Base-by-base conservation (phyloP, 2,113 vertebrate species). In the Neoarius graeffei region DNA sequence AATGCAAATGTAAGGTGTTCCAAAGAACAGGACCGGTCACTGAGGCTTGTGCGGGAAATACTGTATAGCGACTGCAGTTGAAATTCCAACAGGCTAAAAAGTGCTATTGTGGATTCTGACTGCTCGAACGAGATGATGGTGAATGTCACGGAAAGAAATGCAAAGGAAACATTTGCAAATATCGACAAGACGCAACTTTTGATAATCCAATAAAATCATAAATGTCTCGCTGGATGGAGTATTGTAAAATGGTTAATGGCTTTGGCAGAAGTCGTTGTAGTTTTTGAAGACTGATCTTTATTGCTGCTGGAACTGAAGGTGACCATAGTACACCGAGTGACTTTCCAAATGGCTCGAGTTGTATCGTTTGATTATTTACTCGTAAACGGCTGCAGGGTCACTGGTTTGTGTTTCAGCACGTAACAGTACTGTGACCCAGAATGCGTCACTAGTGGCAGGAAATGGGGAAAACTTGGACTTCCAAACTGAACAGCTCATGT, bases 281-380 rank as follows among this genome's bases (percentile, higher is more conserved):
- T n/a, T 81, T 69, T n/a, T 84, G 50, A n/a, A 30, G 48, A 81
- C 35, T 42, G 35, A n/a, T 20, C 50, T 71, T 71, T 30, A 84
- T 84, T 84, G 83, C 14, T 54, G 62, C 52, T 57, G 50, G 35
- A 35, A 42, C 4, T 71, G 59, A 52, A 73, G 7, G 54, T 57
- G 52, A 17, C 67, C 50, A 42, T 48, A 85, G 54, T 73, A 48
- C 84, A 35, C 35, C 35, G 2, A 85, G 19, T 8, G 27, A 52
- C 50, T 60, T 85, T 25, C 42, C 25, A 71, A 73, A 25, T n/a
- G 20, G 14, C 50, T 52, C 4, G n/a, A 30, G 77, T 57, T 30
- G 30, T 56, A 62, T 69, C n/a, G 66, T 35, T 82, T 74, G 79
- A 64, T 89, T 86, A 82, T 74, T 82, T 35, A 73, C 27, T 57